Evolutionary conservation across 1,140 invertebrate species (phyloP).

Genomic region (Bombus superbus): DNA sequence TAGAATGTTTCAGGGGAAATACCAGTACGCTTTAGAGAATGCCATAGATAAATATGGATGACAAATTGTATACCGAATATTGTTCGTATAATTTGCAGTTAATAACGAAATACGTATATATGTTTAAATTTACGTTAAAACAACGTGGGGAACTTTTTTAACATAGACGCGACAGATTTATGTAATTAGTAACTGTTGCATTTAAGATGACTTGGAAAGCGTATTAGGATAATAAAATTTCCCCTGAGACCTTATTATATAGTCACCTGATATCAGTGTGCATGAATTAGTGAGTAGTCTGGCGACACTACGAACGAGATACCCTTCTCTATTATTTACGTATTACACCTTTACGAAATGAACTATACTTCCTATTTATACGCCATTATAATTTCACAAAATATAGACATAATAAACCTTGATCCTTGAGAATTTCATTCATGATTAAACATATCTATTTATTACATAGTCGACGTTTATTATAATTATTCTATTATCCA

Average conservation of each 20-base stretch:
- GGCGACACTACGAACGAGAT: neutral
- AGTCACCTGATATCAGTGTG: neutral
- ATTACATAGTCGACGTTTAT: neutral
- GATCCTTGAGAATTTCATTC: neutral
- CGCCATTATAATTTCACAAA: neutral
- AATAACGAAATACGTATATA: too few species aligned
- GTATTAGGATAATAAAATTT: neutral
- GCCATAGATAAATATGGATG: too few species aligned
- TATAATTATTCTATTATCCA: neutral
- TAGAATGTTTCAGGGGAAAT: too few species aligned
- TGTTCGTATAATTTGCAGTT: too few species aligned
- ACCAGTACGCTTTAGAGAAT: too few species aligned
- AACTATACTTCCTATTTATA: neutral
- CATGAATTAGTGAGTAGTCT: neutral
- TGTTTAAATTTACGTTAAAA: too few species aligned
- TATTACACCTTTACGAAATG: neutral
- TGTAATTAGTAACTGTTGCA: neutral
- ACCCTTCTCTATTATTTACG: neutral
- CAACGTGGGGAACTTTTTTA: neutral
- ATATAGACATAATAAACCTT: neutral
- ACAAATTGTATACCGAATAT: too few species aligned
- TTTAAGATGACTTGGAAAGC: neutral
- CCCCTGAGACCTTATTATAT: neutral
- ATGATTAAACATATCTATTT: neutral
- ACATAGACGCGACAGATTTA: neutral